A percentile compares a stretch with the other conserved stretches of the same genome.
phyloP scores from a whole-genome alignment of 2,113 vertebrate genomes.

The Catharus fuscescens region DNA sequence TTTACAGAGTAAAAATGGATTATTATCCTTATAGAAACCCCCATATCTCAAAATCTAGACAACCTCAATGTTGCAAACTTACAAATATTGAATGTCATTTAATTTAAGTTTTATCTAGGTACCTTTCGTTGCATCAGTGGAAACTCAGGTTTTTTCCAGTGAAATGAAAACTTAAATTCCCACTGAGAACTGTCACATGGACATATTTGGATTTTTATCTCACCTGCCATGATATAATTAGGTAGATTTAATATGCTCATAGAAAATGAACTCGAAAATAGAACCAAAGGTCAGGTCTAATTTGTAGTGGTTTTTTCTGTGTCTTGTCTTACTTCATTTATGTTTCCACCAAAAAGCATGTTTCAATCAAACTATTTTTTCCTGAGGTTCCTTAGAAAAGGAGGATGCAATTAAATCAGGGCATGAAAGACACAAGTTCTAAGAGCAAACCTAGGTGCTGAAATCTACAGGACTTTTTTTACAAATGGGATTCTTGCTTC shows the following conservation, averaged over 20 bases:
- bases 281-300: not conserved
- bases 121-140: not conserved
- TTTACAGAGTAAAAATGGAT: constrained; percentile 4
- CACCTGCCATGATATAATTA: not conserved
- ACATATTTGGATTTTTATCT: not conserved
- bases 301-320: not conserved
- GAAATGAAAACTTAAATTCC: not conserved
- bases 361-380: not conserved
- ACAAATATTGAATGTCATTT: not conserved
- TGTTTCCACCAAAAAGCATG: not conserved
- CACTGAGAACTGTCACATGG: not conserved
- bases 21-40: not conserved
- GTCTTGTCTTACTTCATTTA: not conserved
- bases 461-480: not conserved
- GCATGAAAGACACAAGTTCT: not conserved
- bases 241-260: not conserved
- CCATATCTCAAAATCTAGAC: not conserved
- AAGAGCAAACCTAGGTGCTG: not conserved
- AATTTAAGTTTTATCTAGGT: constrained; percentile 4
- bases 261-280: not conserved
- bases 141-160: not conserved
- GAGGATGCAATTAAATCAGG: not conserved
- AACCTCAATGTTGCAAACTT: not conserved
- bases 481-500: not conserved
- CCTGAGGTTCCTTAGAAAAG: not conserved